Conservation (phyloP, 2,113 vertebrate genomes). For the Oncorhynchus gorbuscha region DNA sequence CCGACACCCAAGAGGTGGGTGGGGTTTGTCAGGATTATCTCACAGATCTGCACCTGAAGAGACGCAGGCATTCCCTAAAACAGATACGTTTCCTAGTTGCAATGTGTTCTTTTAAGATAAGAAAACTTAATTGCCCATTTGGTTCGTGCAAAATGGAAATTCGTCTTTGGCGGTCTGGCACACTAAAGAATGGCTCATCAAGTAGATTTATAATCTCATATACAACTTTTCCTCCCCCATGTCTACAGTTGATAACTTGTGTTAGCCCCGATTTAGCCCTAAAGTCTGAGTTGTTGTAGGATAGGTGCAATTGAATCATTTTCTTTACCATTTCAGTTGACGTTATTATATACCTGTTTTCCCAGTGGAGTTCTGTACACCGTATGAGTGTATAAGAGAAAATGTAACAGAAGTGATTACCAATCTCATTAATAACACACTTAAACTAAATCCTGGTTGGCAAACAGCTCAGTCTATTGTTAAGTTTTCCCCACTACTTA, state of each 20-base stretch:
- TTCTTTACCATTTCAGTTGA: too few relatives aligned
- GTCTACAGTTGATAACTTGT: too few relatives aligned
- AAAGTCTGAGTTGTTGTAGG: too few relatives aligned
- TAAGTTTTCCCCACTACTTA: constrained; percentile 61
- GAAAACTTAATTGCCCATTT: too few relatives aligned
- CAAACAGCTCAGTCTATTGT: constrained; percentile 68
- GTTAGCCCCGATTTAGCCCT: too few relatives aligned
- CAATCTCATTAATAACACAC: constrained; percentile 71
- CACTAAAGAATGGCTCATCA: constrained; percentile 17
- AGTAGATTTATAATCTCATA: neutral
- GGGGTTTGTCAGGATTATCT: constrained; percentile 4
- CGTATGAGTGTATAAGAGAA: constrained; percentile 50
- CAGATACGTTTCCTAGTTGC: too few relatives aligned
- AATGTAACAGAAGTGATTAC: constrained; percentile 65
- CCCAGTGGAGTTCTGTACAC: neutral
- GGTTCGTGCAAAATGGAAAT: too few relatives aligned
- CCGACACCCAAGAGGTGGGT: constrained; percentile 33
- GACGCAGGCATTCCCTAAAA: neutral
- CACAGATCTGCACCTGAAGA: constrained; percentile 29
- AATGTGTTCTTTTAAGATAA: too few relatives aligned
- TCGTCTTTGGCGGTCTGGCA: constrained; percentile 44
- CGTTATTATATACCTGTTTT: too few relatives aligned
- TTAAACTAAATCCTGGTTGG: constrained; percentile 65
- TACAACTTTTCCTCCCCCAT: too few relatives aligned
- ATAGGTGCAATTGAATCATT: too few relatives aligned